Percentiles rank a stretch among this genome's conserved stretches.
phyloP scores from a whole-genome alignment of 2,113 vertebrate genomes.

The Lophochroa leadbeateri region DNA sequence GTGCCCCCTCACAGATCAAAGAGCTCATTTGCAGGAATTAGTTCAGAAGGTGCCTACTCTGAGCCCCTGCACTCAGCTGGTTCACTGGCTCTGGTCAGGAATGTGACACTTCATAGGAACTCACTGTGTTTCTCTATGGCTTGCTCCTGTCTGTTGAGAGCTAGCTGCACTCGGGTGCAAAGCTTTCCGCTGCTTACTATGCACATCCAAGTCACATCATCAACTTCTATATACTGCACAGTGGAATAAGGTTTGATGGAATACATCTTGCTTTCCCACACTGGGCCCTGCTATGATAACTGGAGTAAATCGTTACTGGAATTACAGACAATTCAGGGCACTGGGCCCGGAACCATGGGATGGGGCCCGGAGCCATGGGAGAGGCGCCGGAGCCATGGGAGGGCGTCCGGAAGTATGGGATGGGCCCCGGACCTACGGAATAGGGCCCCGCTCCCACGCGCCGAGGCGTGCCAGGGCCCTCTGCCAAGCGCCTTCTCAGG shows the following conservation, averaged over 20 bases:
- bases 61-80: background rate
- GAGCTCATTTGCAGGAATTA: background rate
- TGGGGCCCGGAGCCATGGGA: too few relatives aligned
- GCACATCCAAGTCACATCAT: background rate
- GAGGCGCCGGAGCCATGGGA: too few relatives aligned
- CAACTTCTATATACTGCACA: background rate
- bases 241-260: fast-evolving
- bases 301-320: background rate
- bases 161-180: background rate
- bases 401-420: too few relatives aligned
- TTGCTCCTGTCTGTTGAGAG: background rate
- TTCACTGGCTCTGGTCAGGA: background rate
- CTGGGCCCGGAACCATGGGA: background rate
- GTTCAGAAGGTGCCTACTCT: background rate
- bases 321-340: background rate
- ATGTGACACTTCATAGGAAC: background rate
- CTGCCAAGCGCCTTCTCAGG: background rate
- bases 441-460: fast-evolving
- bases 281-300: fast-evolving
- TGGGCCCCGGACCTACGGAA: too few relatives aligned
- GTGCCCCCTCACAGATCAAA: background rate
- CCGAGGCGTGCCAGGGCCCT: fast-evolving
- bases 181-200: fast-evolving
- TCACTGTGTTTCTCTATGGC: background rate
- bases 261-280: fast-evolving